Evolutionary conservation across 2,888 invertebrate genomes (phyloP), one percentile per base, ranked within the genome.

Genomic region (Himalopsyche tibetana): DNA sequence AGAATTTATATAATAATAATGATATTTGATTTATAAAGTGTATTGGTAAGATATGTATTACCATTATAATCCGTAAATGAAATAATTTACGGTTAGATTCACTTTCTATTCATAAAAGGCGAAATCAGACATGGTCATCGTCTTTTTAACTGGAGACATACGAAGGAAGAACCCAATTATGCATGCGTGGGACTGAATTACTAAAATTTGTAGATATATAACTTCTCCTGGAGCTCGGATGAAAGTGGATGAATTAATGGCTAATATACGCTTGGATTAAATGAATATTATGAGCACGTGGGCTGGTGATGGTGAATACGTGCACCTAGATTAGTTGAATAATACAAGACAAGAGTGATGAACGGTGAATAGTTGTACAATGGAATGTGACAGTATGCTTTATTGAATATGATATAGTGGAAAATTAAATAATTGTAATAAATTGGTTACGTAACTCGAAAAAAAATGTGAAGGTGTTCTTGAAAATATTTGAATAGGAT

Each of bases 1-100:
- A n/a, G n/a, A n/a, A n/a, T n/a, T n/a, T n/a, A n/a, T n/a, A n/a
- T n/a, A n/a, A n/a, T n/a, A n/a, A n/a, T n/a, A n/a, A n/a, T n/a
- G n/a, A n/a, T n/a, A n/a, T n/a, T n/a, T n/a, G n/a, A n/a, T n/a
- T n/a, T n/a, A n/a, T n/a, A n/a, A n/a, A n/a, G n/a, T n/a, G n/a
- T n/a, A n/a, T n/a, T n/a, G n/a, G n/a, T n/a, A n/a, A n/a, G n/a
- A n/a, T n/a, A n/a, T n/a, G n/a, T n/a, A n/a, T n/a, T n/a, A n/a
- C n/a, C n/a, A n/a, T n/a, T n/a, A n/a, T n/a, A n/a, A n/a, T n/a
- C n/a, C n/a, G n/a, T n/a, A n/a, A n/a, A n/a, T 38, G 69, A 36
- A 38, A 74, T 74, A 74, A 74, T 74, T 74, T 74, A 74, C 69
- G 4, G 38, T 74, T 74, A 74, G 74, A 38, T 74, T 74, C 74